Conservation (phyloP, 1,140 invertebrate species). For the Diuraphis noxia region DNA sequence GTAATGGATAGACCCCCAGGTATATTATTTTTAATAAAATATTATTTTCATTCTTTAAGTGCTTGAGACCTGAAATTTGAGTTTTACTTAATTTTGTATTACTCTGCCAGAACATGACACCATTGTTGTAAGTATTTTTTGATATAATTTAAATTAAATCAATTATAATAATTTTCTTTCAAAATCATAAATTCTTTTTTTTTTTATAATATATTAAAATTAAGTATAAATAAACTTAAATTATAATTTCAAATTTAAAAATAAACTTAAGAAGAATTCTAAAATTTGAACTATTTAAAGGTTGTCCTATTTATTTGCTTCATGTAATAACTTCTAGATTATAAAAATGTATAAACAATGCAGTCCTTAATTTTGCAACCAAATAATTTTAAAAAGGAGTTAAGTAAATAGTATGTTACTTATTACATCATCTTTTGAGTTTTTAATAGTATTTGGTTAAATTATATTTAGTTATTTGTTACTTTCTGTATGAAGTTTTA, state of each 20-base stretch:
- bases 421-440: background rate
- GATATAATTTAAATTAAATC: background rate
- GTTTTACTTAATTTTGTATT: background rate
- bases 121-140: background rate
- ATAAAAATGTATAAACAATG: background rate
- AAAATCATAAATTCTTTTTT: no score
- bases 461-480: background rate
- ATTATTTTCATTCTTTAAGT: background rate
- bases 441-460: background rate
- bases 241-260: background rate
- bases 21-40: conserved; percentile 60
- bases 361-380: background rate
- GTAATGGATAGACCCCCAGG: conserved; percentile 86
- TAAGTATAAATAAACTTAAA: background rate
- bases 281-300: background rate
- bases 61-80: background rate
- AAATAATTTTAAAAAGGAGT: background rate
- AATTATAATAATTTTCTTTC: background rate
- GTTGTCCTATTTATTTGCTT: background rate
- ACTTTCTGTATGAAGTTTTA: background rate
- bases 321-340: background rate
- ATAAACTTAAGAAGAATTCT: no score
- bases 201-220: background rate
- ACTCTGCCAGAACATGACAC: background rate
- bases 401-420: background rate